Conservation (phyloP, 2,797 vertebrate genomes). For the Paramormyrops hopkinsi region DNA sequence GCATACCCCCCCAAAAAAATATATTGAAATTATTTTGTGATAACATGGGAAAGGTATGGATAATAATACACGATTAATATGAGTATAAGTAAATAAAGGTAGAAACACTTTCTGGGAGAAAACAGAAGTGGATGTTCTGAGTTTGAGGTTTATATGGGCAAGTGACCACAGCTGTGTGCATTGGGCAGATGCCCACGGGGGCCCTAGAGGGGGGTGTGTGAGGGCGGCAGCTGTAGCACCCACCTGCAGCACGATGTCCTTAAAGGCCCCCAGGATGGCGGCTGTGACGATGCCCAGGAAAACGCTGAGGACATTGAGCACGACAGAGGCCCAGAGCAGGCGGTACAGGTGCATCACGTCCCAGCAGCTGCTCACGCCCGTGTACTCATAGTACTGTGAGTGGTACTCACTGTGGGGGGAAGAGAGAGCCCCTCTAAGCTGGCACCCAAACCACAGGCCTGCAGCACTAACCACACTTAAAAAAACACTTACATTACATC, state of each 20-base stretch:
- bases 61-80: background rate
- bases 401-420: constrained; percentile 62
- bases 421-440: background rate
- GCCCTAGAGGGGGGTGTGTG: background rate
- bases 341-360: constrained; percentile 81
- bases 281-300: constrained; percentile 82
- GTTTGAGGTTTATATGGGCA: background rate
- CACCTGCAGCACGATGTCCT: constrained; percentile 65
- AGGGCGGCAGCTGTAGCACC: constrained; percentile 32
- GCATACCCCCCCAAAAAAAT: background rate
- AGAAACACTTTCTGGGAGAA: background rate
- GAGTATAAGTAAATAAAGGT: background rate
- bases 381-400: constrained; percentile 72
- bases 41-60: background rate
- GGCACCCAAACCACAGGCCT: background rate
- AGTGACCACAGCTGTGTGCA: background rate
- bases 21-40: background rate
- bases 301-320: constrained; percentile 74
- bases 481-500: background rate
- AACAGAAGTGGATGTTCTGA: background rate
- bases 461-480: background rate
- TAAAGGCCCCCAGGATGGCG: constrained; percentile 86
- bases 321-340: constrained; percentile 80
- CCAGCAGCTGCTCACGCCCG: constrained; percentile 75
- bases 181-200: background rate